Evolutionary conservation across 2,113 vertebrate genomes (phyloP).

Genomic region (Galemys pyrenaicus): DNA sequence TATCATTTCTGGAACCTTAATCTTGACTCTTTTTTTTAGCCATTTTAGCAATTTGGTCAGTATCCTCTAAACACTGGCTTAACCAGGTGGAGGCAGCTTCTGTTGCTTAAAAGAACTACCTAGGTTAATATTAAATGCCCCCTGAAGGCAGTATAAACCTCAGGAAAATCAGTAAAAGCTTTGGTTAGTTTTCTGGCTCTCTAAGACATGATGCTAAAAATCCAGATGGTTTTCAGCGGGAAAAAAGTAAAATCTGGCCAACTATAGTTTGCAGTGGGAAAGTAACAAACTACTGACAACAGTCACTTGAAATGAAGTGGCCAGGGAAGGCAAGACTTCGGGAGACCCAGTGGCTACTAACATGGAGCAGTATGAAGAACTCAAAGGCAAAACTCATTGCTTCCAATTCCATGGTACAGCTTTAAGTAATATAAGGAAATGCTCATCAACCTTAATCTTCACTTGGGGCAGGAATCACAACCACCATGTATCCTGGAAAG

Average conservation of each 20-base stretch:
- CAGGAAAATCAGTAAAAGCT: neutral
- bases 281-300: neutral
- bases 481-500: neutral
- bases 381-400: neutral
- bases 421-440: neutral
- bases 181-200: neutral
- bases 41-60: neutral
- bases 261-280: neutral
- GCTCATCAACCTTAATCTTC: neutral
- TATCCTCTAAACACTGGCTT: neutral
- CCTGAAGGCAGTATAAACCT: neutral
- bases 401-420: neutral
- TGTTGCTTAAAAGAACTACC: neutral
- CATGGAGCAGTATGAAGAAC: neutral
- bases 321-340: neutral
- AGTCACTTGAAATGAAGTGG: neutral
- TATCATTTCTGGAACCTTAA: neutral
- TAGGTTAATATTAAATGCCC: neutral
- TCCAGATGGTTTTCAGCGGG: neutral
- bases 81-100: neutral
- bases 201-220: neutral
- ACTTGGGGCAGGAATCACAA: neutral
- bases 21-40: neutral
- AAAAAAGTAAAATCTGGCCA: neutral
- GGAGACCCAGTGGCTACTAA: neutral